Evolutionary conservation across 1,140 invertebrate genomes (phyloP), one percentile per base, ranked within the genome.

Genomic region (Hestina assimilis): DNA sequence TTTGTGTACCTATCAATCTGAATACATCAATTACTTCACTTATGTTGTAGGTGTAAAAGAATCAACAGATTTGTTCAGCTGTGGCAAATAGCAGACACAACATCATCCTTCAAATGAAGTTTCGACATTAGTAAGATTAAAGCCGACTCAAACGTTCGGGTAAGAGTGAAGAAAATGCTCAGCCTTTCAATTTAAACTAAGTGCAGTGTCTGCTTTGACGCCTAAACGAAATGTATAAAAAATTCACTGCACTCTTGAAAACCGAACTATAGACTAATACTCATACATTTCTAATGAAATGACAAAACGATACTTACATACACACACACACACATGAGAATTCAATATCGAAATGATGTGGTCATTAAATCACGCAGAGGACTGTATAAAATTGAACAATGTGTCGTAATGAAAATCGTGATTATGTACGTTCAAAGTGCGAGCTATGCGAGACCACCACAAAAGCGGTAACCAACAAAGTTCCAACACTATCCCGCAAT

Each of bases 371-470:
- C 20, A 35, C 19, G 8, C 41, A 20, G 52, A 38, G 29, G 14
- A 38, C 19, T 20, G n/a, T 8, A 38, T 14, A 43, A 8, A 14
- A 51, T 66, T 55, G 62, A 59, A 68, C 58, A 71, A 69, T 47
- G 45, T 71, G 65, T 54, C 47, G 51, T 56, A 40, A 51, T 43
- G 53, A 46, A 33, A 60, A 58, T 65, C 47, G 64, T 71, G 68
- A 75, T 79, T 79, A 77, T 59, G 48, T 52, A 69, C 66, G n/a
- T 71, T 73, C 76, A 79, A 81, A 83, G 75, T 68, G 59, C 50
- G 66, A 66, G 62, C 63, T 53, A 15, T 26, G 41, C 35, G 20
- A 23, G 55, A 66, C 59, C 63, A 58, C 57, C 60, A 76, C 75
- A 79, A 79, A 82, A 72, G 72, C 76, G 52, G 38, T 33, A 61